Conservation (phyloP, 2,113 vertebrate genomes). For the Gopherus flavomarginatus region DNA sequence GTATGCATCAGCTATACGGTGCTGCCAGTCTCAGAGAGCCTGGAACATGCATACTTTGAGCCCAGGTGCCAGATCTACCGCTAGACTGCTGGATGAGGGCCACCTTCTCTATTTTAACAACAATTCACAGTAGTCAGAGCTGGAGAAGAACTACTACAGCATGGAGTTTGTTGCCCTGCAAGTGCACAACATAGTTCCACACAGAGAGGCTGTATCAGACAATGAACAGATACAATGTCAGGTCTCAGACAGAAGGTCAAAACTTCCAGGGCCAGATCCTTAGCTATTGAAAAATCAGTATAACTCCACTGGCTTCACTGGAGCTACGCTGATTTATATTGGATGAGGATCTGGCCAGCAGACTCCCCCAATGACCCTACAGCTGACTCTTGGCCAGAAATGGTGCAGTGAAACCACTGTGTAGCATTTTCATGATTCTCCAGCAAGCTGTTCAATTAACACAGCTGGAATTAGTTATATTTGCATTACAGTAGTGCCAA, state of each 20-base stretch:
- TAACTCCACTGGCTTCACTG: neutral
- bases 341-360: neutral
- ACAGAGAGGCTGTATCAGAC: rapidly evolving
- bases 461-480: neutral
- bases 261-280: rapidly evolving
- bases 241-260: neutral
- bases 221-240: neutral
- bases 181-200: neutral
- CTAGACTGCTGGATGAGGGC: neutral
- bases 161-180: neutral
- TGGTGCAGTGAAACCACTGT: neutral
- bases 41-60: rapidly evolving
- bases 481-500: neutral
- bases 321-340: rapidly evolving
- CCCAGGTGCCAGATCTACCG: neutral
- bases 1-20: rapidly evolving
- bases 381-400: neutral
- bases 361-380: neutral
- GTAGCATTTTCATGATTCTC: neutral
- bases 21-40: neutral
- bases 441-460: neutral
- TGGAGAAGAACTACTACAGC: neutral
- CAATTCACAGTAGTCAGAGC: neutral
- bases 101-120: neutral
- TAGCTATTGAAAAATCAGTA: neutral